Evolutionary conservation across 2,888 invertebrate genomes (phyloP), one percentile per base, ranked within the genome.

Genomic region (Carabus problematicus): DNA sequence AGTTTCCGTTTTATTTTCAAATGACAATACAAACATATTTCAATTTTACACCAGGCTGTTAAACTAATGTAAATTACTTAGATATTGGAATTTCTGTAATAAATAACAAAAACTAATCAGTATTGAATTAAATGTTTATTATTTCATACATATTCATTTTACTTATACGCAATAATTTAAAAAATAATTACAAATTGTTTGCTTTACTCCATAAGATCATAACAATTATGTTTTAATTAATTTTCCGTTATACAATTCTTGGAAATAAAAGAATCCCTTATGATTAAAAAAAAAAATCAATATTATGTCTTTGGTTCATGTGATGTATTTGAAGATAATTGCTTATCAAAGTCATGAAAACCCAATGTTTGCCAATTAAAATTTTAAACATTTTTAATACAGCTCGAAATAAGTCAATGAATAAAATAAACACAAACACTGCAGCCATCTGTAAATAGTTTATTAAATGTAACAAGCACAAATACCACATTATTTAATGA

Each of bases 1-100:
- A 39, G 4, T 49, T 52, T 60, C 58, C 16, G n/a, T 14, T 40
- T 11, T n/a, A 45, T 43, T 66, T 68, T 68, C 60, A 68, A 61
- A 60, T 6, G 54, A 18, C 1, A 18, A 18, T 54, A n/a, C 54
- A 16, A 54, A 54, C 4, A 14, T 12, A 45, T 12, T 1, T 14
- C 42, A 9, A 42, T 42, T 42, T 42, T 42, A 42, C 8, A 42
- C 8, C 9, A 42, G 8, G 8, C 8, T 42, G 8, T 42, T 8
- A 42, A 8, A 42, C 8, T 43, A 29, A 58, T 16, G 45, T 14
- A 58, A 41, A 41, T 12, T 12, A 16, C 41, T 60, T 19, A 11
- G 1, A 11, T 40, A 56, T 7, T 18, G 19, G 8, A 19, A 16
- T 14, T 52, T 52, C 52, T 14, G 3, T 8, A 52, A 7, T n/a